Evolutionary conservation across 2,113 vertebrate species (phyloP), one percentile per base, ranked within the genome.

Genomic region (Ophiodon elongatus): DNA sequence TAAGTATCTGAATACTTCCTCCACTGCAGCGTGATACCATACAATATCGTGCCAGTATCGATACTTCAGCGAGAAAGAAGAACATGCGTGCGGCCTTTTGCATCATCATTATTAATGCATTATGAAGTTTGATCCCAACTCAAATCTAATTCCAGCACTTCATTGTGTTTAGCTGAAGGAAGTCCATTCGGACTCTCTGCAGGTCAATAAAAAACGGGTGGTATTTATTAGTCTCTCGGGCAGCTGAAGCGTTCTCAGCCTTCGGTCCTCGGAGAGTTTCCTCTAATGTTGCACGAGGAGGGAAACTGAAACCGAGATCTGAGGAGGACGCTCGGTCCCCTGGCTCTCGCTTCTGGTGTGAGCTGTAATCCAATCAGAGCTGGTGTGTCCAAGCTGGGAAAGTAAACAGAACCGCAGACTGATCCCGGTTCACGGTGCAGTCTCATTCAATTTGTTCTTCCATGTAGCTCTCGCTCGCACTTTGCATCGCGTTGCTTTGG

Each of bases 331-430:
- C 62, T 35, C 8, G 57, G 87, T 92, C 90, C 90, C 87, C 82
- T 78, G 91, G 84, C 90, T 93, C 92, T 91, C 90, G 86, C 93
- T 92, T 91, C 86, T 91, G 87, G 83, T 93, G 89, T 87, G 92
- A 95, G 91, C 92, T 92, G 91, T 92, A 92, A 93, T 93, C 92
- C 92, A 91, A 92, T 87, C 92, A 91, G 83, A 77, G 88, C 91
- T 80, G 86, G 68, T 76, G 85, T 88, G 80, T 91, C 91, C 90
- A 91, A 52, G 74, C 88, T 91, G 89, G 80, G 90, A 93, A 92
- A 93, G 92, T 90, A 94, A 94, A 92, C 88, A 93, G 67, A 72
- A 72, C 39, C 13, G 71, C 82, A 82, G 81, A 79, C 73, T 71
- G 86, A 91, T 90, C 85, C 86, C 81, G 78, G 62, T 43, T 31